phyloP scores from a whole-genome alignment of 30 jellyfish, hydroid and myxozoan genomes.

The Chironex yamaguchii region DNA sequence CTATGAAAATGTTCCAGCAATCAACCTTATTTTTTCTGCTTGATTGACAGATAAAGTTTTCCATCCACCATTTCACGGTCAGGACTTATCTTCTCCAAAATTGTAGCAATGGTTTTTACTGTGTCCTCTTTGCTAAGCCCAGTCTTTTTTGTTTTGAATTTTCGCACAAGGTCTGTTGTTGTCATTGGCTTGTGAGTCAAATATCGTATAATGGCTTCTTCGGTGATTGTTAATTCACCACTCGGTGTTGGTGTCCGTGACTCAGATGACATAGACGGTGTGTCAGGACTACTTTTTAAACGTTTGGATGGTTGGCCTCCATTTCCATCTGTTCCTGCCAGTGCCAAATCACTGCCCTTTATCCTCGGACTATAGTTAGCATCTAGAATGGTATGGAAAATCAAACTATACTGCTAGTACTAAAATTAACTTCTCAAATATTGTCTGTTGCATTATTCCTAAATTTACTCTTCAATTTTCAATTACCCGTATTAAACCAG shows the following conservation, averaged over 20 bases:
- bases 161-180: constrained; percentile 89
- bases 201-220: constrained; percentile 85
- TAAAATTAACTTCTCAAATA: too few species aligned
- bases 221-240: constrained; percentile 69
- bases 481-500: too few species aligned
- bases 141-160: constrained; percentile 88
- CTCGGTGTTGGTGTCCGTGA: constrained; percentile 30
- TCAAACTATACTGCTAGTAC: too few species aligned
- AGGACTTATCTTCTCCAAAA: constrained; percentile 85
- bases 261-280: constrained; percentile 4
- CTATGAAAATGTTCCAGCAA: too few species aligned
- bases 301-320: neutral
- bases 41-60: constrained; percentile 81
- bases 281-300: neutral
- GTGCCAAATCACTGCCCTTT: too few species aligned
- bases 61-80: constrained; percentile 83
- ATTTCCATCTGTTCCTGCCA: too few species aligned
- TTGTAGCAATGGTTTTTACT: constrained; percentile 89
- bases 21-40: constrained; percentile 52
- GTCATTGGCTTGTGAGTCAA: constrained; percentile 97
- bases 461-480: too few species aligned
- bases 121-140: constrained; percentile 90
- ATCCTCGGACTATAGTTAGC: too few species aligned
- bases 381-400: too few species aligned
- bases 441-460: too few species aligned